Conservation (phyloP, 1,140 invertebrate species). For the Eriocheir sinensis region DNA sequence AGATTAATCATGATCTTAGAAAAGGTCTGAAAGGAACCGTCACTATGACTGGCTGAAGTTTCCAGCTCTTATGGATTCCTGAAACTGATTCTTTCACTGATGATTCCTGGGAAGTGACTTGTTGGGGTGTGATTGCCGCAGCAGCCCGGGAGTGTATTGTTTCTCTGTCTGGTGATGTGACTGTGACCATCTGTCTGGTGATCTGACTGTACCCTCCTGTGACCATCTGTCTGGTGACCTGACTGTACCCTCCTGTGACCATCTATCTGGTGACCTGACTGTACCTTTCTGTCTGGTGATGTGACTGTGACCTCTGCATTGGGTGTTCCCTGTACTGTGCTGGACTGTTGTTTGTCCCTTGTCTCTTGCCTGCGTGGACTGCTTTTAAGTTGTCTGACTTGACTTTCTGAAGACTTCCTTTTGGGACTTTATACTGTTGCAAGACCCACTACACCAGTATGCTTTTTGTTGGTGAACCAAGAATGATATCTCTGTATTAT, state of each 20-base stretch:
- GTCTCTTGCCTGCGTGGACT: background rate
- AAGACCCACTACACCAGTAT: background rate
- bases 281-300: too few relatives aligned
- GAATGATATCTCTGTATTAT: too few relatives aligned
- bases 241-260: too few relatives aligned
- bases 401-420: background rate
- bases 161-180: background rate
- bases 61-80: conserved; percentile 3
- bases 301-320: background rate
- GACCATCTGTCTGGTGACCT: too few relatives aligned
- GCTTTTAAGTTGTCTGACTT: background rate
- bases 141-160: background rate
- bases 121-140: background rate
- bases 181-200: too few relatives aligned
- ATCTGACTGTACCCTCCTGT: too few relatives aligned
- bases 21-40: background rate
- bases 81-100: conserved; percentile 13
- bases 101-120: background rate
- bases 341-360: conserved; percentile 11
- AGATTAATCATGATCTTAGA: background rate
- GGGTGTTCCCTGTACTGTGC: background rate
- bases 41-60: background rate
- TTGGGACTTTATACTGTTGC: background rate
- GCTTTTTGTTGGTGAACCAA: too few relatives aligned
- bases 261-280: too few relatives aligned